phyloP scores from a whole-genome alignment of 2,888 invertebrate species.

The Eucera pruinosa region DNA sequence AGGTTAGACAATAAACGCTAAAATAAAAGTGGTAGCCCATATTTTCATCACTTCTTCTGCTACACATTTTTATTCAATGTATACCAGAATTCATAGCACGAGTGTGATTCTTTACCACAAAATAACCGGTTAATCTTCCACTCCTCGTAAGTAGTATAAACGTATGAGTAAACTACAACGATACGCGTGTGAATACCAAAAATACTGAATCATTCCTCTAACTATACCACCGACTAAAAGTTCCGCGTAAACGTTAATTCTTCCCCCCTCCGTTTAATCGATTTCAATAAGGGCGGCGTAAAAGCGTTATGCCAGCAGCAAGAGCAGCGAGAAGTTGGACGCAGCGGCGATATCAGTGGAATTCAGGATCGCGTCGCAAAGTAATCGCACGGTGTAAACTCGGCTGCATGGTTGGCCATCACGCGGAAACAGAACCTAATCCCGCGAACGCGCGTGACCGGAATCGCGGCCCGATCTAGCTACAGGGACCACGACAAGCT shows the following conservation, averaged over 20 bases:
- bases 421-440: constrained; percentile 81
- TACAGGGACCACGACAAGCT: constrained; percentile 42
- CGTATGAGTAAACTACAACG: neutral
- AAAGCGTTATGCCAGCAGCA: neutral
- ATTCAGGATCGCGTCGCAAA: constrained; percentile 61
- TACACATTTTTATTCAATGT: too few relatives aligned
- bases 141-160: too few relatives aligned
- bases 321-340: neutral
- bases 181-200: neutral
- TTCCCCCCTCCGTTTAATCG: constrained; percentile 21
- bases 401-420: constrained; percentile 60
- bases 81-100: too few relatives aligned
- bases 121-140: too few relatives aligned
- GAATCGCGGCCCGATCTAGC: constrained; percentile 73
- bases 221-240: neutral
- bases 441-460: constrained; percentile 80
- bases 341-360: constrained; percentile 31
- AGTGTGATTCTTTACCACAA: too few relatives aligned
- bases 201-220: neutral
- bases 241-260: neutral
- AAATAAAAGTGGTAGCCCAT: too few relatives aligned
- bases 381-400: constrained; percentile 68
- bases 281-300: constrained; percentile 41
- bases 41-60: too few relatives aligned
- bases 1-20: too few relatives aligned